Conservation (phyloP, 2,113 vertebrate genomes). For the Meles meles region DNA sequence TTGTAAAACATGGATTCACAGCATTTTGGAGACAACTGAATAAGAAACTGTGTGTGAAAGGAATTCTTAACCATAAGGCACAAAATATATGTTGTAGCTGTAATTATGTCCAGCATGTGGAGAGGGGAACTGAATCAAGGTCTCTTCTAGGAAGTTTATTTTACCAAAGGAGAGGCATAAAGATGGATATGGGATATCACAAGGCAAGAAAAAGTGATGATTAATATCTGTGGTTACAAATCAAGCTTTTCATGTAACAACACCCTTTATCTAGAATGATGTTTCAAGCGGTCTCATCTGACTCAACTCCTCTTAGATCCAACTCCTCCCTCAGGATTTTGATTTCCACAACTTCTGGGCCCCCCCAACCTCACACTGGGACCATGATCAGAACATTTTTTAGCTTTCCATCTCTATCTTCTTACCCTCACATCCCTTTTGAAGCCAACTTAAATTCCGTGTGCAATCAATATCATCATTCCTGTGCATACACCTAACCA, state of each 20-base stretch:
- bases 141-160: conserved; percentile 32
- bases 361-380: not conserved
- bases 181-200: not conserved
- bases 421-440: not conserved
- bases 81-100: not conserved
- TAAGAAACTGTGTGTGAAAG: not conserved
- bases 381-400: not conserved
- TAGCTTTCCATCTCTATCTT: not conserved
- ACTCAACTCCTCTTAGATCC: not conserved
- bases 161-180: not conserved
- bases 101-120: not conserved
- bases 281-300: not conserved
- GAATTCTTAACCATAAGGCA: not conserved
- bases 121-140: not conserved
- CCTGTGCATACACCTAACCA: not conserved
- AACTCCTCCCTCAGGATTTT: not conserved
- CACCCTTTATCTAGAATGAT: not conserved
- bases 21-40: not conserved
- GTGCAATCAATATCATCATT: not conserved
- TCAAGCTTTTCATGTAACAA: not conserved
- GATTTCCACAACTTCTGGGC: not conserved
- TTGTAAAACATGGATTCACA: not conserved
- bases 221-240: conserved; percentile 1
- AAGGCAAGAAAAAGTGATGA: conserved; percentile 15
- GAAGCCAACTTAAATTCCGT: not conserved